Evolutionary conservation across 1,140 invertebrate species (phyloP), one percentile per base, ranked within the genome.

Genomic region (Habropoda laboriosa): DNA sequence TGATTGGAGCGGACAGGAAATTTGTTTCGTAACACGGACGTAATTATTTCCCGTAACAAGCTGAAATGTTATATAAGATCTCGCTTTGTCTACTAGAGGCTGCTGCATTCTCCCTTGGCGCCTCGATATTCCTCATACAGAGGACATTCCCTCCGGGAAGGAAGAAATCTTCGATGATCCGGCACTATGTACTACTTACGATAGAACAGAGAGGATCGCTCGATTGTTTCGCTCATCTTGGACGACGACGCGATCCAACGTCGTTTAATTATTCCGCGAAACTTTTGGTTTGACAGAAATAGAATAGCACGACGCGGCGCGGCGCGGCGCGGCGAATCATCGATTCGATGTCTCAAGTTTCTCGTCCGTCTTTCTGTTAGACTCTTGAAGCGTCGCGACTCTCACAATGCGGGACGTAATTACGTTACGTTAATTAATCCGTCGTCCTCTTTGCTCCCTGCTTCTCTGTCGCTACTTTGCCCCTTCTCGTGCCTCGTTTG

Each of bases 341-440:
- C 45, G 72, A 10, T 38, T 55, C 60, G 47, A 53, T 45, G 75
- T 78, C 53, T 71, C 75, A 82, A 84, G 63, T 81, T 83, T 77
- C 63, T 35, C 51, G 57, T 64, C 38, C 49, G 27, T 61, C 49
- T 70, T 63, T 45, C 35, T 16, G 7, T 18, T 13, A 45, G 35
- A 32, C 67, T 45, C 73, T 73, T 40, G 49, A 67, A 79, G 60
- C 76, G 76, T 75, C 77, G 53, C 73, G 70, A 78, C 27, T 77
- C 47, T 51, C 61, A 80, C 79, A 85, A 83, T 79, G 79, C 73
- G 74, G 47, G 0, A 24, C 74, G 79, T 86, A 87, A 89, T 88
- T 89, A 82, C 87, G 81, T 89, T 85, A 87, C 87, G 81, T 89
- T 88, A 89, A 89, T 89, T 88, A 88, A 89, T 88, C 80, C 80